Base-by-base conservation (phyloP, 1,140 invertebrate species). In the Calosoma granatense region DNA sequence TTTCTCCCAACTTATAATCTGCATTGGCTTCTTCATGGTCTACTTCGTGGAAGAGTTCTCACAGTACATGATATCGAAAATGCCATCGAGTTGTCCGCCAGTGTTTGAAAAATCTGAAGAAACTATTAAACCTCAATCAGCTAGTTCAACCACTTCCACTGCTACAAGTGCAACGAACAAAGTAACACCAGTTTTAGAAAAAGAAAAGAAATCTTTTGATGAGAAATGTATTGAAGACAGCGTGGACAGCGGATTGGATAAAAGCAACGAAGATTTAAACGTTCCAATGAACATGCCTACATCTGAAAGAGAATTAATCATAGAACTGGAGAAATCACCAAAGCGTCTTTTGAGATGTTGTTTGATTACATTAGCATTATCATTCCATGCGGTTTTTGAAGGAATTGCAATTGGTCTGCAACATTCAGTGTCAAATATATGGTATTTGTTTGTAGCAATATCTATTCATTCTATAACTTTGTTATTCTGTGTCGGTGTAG, bases 371-470 rank as follows among this genome's bases (percentile, higher is more conserved):
- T 65, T 88, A 15, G 88, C 88, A 0, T 69, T 92, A 1, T 87
- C 86, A 0, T 82, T 90, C 59, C 88, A 92, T 65, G 84, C 86
- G 0, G 77, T 91, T 15, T 87, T 92, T 65, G 88, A 92, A 73
- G 88, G 88, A 0, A 71, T 92, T 53, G 86, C 89, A 0, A 84
- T 92, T 15, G 89, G 89, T 1, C 69, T 92, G 1, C 86, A 89
- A 64, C 73, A 72, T 1, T 77, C 77, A 1, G 64, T 78, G 1
- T 64, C 72, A 1, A 81, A 81, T 51, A 79, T 88, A 9, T 80
- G 83, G 65, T 81, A 85, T 41, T 69, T 88, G n/a, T 85, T 87
- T 36, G 75, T 79, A 0, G 86, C 87, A 1, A 81, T 90, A 20
- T 81, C 83, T 2, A 82, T 87, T 1, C 87, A 90, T 68, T 89